Conservation (phyloP, 2,113 vertebrate genomes). For the Ptilonorhynchus violaceus region DNA sequence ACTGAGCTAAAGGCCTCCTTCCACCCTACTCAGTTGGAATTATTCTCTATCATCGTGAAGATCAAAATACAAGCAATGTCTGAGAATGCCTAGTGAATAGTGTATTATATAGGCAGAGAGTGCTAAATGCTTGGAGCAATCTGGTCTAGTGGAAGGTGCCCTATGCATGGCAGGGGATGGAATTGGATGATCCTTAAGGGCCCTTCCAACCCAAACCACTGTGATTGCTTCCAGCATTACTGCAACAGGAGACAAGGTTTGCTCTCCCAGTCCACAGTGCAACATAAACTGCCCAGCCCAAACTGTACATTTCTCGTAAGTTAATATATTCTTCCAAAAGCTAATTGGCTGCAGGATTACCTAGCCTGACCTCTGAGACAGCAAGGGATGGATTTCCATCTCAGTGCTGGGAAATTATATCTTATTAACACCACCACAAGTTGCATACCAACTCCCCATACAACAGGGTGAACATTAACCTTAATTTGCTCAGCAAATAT, state of each 20-base stretch:
- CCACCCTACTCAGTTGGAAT: neutral
- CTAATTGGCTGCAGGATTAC: neutral
- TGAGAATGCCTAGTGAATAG: neutral
- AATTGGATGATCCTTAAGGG: neutral
- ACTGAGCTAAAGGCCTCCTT: neutral
- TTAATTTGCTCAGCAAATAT: neutral
- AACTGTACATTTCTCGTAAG: neutral
- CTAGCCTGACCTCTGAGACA: neutral
- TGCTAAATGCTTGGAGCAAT: neutral
- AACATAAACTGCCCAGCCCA: neutral
- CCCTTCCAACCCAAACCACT: neutral
- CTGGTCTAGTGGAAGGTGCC: neutral
- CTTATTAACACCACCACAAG: neutral
- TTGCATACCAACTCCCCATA: neutral
- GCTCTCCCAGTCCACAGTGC: neutral
- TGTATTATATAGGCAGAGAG: neutral
- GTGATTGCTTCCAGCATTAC: neutral
- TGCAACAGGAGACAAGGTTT: neutral
- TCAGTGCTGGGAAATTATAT: neutral
- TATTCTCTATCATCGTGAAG: neutral
- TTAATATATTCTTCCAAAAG: neutral
- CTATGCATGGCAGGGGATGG: neutral
- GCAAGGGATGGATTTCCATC: neutral
- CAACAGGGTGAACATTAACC: neutral
- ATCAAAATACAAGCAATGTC: neutral